These are phyloP conservation scores for Aphodius granarius DNA, from an alignment of 2,888 invertebrate genomes.

Conservation along the genomic window DNA sequence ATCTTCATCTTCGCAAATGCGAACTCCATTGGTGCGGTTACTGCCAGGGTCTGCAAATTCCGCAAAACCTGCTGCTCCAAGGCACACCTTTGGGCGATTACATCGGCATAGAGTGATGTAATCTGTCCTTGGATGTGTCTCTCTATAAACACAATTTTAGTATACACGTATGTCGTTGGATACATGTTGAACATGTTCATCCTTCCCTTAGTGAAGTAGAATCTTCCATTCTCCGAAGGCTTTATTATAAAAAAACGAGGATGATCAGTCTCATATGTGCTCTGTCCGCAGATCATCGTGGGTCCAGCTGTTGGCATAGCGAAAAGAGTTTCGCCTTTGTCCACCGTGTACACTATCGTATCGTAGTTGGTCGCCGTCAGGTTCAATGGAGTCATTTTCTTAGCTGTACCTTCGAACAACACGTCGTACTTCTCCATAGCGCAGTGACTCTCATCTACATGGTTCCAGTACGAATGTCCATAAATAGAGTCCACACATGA, in stretches of 20 bases:
- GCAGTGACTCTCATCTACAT: not conserved
- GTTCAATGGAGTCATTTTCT: not conserved
- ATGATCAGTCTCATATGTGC: not conserved
- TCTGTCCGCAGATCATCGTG: not conserved
- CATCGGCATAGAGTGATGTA: too few species aligned
- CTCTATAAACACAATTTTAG: too few species aligned
- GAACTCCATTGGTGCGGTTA: too few species aligned
- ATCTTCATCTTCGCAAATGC: too few species aligned
- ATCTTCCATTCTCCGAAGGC: not conserved
- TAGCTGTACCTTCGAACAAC: not conserved
- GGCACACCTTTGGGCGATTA: too few species aligned
- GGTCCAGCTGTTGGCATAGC: not conserved
- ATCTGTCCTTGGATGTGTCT: too few species aligned
- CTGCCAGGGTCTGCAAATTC: too few species aligned
- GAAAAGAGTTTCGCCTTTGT: not conserved
- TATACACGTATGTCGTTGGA: too few species aligned
- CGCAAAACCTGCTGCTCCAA: too few species aligned
- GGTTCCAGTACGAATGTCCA: not conserved
- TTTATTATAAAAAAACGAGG: not conserved
- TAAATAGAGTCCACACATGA: not conserved
- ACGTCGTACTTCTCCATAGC: not conserved
- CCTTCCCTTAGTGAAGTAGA: not conserved
- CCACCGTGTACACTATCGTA: not conserved
- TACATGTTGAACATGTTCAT: not conserved
- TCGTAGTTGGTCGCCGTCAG: not conserved